Evolutionary conservation across 2,888 invertebrate genomes (phyloP).

Genomic region (Helleia helle): DNA sequence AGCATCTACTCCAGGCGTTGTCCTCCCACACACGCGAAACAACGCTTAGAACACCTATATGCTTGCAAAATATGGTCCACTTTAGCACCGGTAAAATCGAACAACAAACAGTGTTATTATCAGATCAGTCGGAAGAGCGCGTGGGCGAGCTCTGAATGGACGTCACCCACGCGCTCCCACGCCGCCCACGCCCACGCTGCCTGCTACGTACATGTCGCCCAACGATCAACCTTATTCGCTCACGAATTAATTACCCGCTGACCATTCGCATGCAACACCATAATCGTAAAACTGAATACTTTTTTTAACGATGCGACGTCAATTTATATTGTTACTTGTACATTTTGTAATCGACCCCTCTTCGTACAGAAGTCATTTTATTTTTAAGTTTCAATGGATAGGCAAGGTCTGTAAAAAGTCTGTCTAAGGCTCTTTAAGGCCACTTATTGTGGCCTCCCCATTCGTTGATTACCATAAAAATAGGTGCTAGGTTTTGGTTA

Average conservation of each 20-base stretch:
- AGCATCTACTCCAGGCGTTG: no score
- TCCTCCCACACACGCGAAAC: no score
- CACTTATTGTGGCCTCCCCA: no score
- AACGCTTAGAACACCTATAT: no score
- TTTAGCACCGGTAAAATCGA: slow-evolving; percentile 22
- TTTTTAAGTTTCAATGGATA: no score
- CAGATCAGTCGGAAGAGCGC: slow-evolving; percentile 38
- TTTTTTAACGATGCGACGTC: neutral
- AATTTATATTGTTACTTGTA: neutral
- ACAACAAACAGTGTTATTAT: slow-evolving; percentile 41
- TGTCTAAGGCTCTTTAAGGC: no score
- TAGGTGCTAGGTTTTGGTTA: no score
- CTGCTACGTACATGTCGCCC: slow-evolving; percentile 20
- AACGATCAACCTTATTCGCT: slow-evolving; percentile 16
- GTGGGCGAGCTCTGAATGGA: slow-evolving; percentile 58
- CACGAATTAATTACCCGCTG: slow-evolving; percentile 38
- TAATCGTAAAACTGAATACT: neutral
- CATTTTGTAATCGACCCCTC: no score
- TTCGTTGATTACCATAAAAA: no score
- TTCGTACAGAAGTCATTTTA: no score
- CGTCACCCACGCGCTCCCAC: slow-evolving; percentile 43
- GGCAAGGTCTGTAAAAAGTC: no score
- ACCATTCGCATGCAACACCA: slow-evolving; percentile 19
- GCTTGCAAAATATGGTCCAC: slow-evolving; percentile 13
- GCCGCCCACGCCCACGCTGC: slow-evolving; percentile 29